Evolutionary conservation across 92 coral and sea anemone species (phyloP).

Genomic region (Palythoa caribaeorum): DNA sequence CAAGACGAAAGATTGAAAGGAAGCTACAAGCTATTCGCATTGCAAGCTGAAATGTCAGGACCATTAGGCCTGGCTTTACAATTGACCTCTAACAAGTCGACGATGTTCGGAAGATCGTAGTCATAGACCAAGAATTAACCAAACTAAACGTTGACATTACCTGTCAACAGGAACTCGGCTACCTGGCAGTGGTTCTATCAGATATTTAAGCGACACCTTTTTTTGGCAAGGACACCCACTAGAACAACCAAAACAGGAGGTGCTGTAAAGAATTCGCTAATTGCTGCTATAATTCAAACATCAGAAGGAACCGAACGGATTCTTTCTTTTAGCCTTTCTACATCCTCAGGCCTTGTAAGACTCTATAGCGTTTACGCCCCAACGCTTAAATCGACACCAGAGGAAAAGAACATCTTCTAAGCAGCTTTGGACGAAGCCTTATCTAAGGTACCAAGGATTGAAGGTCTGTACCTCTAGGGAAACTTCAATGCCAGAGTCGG

Average conservation of each 20-base stretch:
- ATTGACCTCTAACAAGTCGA: slow-evolving; percentile 36
- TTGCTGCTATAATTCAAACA: background rate
- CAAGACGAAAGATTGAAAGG: background rate
- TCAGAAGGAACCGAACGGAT: slow-evolving; percentile 1
- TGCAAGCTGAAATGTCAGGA: slow-evolving; percentile 43
- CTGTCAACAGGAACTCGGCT: slow-evolving; percentile 17
- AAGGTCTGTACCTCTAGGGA: slow-evolving; percentile 36
- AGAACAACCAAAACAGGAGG: background rate
- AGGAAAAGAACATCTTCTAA: slow-evolving; percentile 45
- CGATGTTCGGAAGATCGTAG: slow-evolving; percentile 25
- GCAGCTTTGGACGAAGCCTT: slow-evolving; percentile 5
- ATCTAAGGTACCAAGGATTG: background rate
- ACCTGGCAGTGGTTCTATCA: slow-evolving; percentile 27
- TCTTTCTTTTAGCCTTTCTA: no score
- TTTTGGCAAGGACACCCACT: slow-evolving; percentile 46
- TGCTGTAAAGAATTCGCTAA: slow-evolving; percentile 42
- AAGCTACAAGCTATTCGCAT: slow-evolving; percentile 40
- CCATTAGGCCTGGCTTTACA: slow-evolving; percentile 47
- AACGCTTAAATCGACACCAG: slow-evolving; percentile 18
- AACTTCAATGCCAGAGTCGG: slow-evolving; percentile 65
- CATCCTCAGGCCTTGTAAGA: background rate
- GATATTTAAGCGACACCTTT: slow-evolving; percentile 51
- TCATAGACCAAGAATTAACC: background rate
- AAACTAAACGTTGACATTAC: background rate
- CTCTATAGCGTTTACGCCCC: background rate